Evolutionary conservation across 2,113 vertebrate genomes (phyloP), one percentile per base, ranked within the genome.

Genomic region (Tragelaphus strepsiceros): DNA sequence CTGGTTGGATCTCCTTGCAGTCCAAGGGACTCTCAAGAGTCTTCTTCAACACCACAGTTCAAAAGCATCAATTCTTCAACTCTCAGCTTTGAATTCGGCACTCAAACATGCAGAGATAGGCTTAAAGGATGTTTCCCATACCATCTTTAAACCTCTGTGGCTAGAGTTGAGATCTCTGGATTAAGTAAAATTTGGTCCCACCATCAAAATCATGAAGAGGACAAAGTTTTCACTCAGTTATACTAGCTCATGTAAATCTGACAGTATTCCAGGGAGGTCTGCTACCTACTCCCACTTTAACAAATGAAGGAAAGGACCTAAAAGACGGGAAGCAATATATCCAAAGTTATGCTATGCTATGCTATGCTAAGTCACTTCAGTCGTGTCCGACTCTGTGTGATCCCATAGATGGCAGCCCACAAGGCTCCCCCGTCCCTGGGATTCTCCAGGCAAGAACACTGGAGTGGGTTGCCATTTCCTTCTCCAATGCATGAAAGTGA

Each of bases 1-100:
- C 64, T 22, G n/a, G 19, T 35, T 71, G n/a, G 0, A 22, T 71
- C n/a, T 71, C n/a, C 67, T 35, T 35, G n/a, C 0, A 22, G 0
- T 35, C 67, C 67, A 71, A 71, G 9, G 9, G 19, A 22, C n/a
- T 35, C 67, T 71, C 19, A 35, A 71, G n/a, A 21, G 4, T 39
- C 64, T 71, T 71, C 9, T 71, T n/a, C 67, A 71, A 22, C 4
- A 22, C n/a, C n/a, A 22, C 67, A 35, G 19, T 71, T 71, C 10
- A 12, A 71, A 71, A 39, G 67, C 67, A 39, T 35, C 19, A 22
- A 39, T 71, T 71, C 19, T 71, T 71, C 0, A 16, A 32, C 1
- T 0, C 62, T n/a, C 62, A 64, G 32, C 62, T 64, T n/a, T 64
- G 62, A 64, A 64, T 64, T 32, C 1, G 0, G 17, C 0, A 0